These are phyloP conservation scores for Eudasyphora cyanicolor DNA, from an alignment of 2,888 invertebrate genomes.

Conservation along the genomic window DNA sequence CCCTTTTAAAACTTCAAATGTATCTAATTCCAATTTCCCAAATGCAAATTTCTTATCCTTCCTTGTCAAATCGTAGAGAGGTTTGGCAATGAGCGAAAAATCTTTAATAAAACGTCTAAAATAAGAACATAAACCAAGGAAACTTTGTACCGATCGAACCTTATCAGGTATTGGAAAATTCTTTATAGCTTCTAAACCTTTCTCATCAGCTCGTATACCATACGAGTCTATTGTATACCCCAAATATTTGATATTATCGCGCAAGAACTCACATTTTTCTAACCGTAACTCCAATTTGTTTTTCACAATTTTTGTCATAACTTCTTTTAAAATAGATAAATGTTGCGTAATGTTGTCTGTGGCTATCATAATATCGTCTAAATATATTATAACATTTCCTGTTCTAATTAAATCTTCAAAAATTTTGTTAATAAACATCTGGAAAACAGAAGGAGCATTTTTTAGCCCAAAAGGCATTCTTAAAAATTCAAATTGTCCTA, in stretches of 20 bases:
- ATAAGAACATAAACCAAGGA: constrained; percentile 52
- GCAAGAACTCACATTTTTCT: too few relatives aligned
- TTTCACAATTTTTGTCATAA: constrained; percentile 33
- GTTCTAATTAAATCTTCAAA: constrained; percentile 41
- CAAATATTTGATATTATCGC: constrained; percentile 38
- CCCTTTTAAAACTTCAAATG: constrained; percentile 40
- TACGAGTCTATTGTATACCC: constrained; percentile 35
- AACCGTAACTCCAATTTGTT: constrained; percentile 27
- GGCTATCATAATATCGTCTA: constrained; percentile 61
- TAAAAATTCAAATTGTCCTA: constrained; percentile 59
- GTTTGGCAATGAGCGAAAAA: constrained; percentile 54
- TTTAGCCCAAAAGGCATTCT: constrained; percentile 58
- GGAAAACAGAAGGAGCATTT: constrained; percentile 56
- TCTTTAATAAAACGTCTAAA: constrained; percentile 59
- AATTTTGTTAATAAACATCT: constrained; percentile 47
- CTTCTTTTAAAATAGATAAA: constrained; percentile 40
- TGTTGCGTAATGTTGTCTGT: constrained; percentile 39
- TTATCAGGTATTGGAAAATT: constrained; percentile 26
- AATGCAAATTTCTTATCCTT: constrained; percentile 33
- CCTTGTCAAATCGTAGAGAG: constrained; percentile 41
- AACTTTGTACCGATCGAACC: constrained; percentile 32
- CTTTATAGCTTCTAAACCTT: constrained; percentile 17
- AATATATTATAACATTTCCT: constrained; percentile 51
- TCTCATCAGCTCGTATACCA: constrained; percentile 51
- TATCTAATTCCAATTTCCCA: neutral